Evolutionary conservation across 1,140 invertebrate species (phyloP), one percentile per base, ranked within the genome.

Genomic region (Zaprionus gabonicus): DNA sequence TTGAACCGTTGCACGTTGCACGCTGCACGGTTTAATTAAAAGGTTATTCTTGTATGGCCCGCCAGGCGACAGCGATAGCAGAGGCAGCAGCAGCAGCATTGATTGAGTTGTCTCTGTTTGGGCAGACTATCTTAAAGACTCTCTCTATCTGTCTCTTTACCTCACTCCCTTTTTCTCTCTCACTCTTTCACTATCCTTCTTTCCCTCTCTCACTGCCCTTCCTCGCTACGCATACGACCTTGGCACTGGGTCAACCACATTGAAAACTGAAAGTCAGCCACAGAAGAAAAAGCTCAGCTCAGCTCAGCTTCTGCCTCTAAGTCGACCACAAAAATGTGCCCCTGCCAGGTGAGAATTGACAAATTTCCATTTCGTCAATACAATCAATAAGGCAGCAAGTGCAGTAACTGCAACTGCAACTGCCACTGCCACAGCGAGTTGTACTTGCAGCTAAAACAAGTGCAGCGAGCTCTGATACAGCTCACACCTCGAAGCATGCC

Each of bases 281-380:
- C 68, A 73, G 63, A 56, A 74, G 59, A 20, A 69, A 80, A 72
- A 73, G 67, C 53, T 51, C 55, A 73, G 66, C 38, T 51, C 55
- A 63, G 27, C 31, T 57, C 41, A 34, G 41, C 41, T 73, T 46
- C n/a, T 20, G 38, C 28, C 23, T 46, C n/a, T n/a, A 46, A 46
- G 49, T 41, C 58, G 55, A 87, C 84, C 84, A 70, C 85, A 87
- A 79, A 72, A 72, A 73, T 78, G 75, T 58, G 58, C 41, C 64
- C 55, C 46, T 62, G 83, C 78, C 85, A 82, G 85, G 78, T 77
- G 85, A 90, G 85, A 85, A 88, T 90, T 82, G 85, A 88, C 85
- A 88, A 88, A 88, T 88, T 90, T 85, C 72, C 85, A 88, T 88
- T 90, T 88, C 84, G 70, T 90, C 84, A 90, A 90, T 90, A 76